Percentiles rank a stretch among this genome's conserved stretches.
phyloP scores from a whole-genome alignment of 2,113 vertebrate species.

The Himantopus leucocephalus region DNA sequence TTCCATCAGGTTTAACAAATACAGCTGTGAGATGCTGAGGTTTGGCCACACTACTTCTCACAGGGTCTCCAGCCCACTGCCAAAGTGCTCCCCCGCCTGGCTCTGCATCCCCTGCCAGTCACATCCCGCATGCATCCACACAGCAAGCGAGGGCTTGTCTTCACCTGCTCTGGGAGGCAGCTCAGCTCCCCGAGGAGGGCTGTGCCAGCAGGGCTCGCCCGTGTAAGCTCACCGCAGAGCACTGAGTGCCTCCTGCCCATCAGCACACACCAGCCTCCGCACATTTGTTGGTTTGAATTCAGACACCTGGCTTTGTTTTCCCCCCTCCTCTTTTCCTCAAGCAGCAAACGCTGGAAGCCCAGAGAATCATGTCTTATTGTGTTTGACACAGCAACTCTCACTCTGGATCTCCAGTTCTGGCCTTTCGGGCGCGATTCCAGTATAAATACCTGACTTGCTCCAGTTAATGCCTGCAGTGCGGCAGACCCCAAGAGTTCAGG shows the following conservation, averaged over 20 bases:
- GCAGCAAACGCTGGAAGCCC: not conserved
- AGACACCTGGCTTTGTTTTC: not conserved
- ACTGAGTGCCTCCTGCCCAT: not conserved
- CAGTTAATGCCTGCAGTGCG: not conserved
- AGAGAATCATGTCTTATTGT: not conserved
- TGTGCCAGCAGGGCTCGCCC: not conserved
- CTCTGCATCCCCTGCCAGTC: not conserved
- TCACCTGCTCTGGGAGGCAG: rapidly evolving
- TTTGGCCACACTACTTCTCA: not conserved
- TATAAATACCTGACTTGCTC: not conserved
- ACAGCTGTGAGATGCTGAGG: not conserved
- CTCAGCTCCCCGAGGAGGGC: not conserved
- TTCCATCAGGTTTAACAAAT: not conserved
- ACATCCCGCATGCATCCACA: rapidly evolving
- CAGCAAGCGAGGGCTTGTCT: rapidly evolving
- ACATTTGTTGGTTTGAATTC: not conserved
- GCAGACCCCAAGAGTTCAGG: not conserved
- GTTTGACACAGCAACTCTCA: not conserved
- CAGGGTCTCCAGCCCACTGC: not conserved
- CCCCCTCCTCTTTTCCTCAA: not conserved
- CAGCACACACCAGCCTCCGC: not conserved
- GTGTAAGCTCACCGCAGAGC: not conserved
- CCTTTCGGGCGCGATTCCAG: not conserved
- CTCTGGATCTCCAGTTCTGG: not conserved
- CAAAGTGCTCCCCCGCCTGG: not conserved